Conservation (phyloP, 2,113 vertebrate species). For the Procavia capensis region DNA sequence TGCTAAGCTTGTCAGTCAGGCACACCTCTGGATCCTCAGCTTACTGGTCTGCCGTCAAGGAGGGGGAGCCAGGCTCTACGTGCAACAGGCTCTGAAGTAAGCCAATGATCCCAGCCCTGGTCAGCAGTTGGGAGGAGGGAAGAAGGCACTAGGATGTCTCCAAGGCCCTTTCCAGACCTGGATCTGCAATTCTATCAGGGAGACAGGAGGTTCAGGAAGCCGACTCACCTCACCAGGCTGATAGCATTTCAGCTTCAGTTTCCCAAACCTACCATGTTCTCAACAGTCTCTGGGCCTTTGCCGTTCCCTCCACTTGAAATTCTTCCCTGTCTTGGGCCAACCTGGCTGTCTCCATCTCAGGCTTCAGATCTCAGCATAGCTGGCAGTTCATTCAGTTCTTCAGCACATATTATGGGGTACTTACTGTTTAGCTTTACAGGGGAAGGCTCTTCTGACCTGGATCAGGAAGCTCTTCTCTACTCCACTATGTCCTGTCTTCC, state of each 20-base stretch:
- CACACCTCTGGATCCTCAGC: conserved; percentile 25
- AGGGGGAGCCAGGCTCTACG: background rate
- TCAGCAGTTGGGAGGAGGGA: background rate
- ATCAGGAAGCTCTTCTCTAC: background rate
- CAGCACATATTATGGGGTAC: background rate
- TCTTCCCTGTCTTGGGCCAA: background rate
- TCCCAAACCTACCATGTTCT: conserved; percentile 16
- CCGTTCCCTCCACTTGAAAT: conserved; percentile 40
- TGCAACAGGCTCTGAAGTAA: background rate
- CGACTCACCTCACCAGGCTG: conserved; percentile 10
- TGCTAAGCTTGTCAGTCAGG: background rate
- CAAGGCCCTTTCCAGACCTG: background rate
- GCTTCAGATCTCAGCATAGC: background rate
- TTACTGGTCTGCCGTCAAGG: background rate
- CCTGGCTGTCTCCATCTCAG: background rate
- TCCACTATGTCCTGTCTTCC: background rate
- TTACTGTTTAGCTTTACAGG: background rate
- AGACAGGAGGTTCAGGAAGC: conserved; percentile 34
- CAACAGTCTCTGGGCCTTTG: conserved; percentile 24
- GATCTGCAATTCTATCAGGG: conserved; percentile 8
- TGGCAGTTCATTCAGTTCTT: background rate
- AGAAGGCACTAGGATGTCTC: background rate
- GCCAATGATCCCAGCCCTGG: background rate
- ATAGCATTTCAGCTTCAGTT: background rate
- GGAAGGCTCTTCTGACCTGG: background rate